A percentile compares a stretch with the other conserved stretches of the same genome.
Conservation (phyloP, 2,888 invertebrate species). For the Pecten maximus region DNA sequence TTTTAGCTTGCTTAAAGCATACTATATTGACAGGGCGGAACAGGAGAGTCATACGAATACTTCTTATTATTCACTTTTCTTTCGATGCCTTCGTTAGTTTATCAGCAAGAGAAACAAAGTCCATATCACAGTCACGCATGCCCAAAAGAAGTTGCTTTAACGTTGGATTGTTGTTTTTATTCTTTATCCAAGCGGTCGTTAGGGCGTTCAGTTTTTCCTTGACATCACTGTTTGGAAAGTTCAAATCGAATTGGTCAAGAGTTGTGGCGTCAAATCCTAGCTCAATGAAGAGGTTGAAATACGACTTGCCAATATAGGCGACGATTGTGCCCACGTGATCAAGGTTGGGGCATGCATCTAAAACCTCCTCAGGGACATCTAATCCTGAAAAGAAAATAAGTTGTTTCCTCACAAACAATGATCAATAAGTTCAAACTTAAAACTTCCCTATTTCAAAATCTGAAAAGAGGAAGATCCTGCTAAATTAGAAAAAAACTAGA, state of each 20-base stretch:
- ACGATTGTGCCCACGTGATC: background rate
- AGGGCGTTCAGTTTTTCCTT: background rate
- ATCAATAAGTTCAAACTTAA: no score
- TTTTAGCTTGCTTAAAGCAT: no score
- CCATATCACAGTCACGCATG: constrained; percentile 2
- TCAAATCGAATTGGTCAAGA: background rate
- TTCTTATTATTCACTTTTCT: background rate
- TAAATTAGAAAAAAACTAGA: no score
- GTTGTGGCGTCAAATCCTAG: background rate
- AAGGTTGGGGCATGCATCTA: background rate
- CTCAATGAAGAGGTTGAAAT: background rate
- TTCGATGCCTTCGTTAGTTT: background rate
- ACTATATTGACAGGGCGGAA: no score
- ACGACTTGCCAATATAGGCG: background rate
- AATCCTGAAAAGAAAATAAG: background rate
- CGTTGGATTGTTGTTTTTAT: background rate
- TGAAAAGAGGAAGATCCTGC: no score
- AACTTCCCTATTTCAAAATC: no score
- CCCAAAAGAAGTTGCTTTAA: background rate
- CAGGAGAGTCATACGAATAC: no score
- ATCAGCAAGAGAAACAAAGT: background rate
- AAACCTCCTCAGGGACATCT: background rate
- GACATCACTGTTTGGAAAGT: background rate
- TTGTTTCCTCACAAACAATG: no score
- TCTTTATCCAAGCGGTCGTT: background rate